phyloP scores from a whole-genome alignment of 2,888 invertebrate species.

The Chymomyza fuscimana region DNA sequence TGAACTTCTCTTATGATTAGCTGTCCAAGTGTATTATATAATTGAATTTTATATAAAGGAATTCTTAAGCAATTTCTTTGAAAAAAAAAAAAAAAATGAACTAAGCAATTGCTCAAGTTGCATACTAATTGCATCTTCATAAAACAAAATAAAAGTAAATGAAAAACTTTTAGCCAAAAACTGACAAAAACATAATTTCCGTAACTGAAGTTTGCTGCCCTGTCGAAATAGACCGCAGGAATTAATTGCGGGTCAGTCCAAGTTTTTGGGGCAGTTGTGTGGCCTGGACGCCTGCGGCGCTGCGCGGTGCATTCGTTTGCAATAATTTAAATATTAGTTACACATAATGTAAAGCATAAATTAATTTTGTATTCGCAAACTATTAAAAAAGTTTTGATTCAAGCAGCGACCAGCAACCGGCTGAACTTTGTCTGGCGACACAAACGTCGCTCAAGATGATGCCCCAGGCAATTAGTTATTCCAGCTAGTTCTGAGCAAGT shows the following conservation, averaged over 20 bases:
- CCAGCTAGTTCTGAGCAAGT: conserved; percentile 62
- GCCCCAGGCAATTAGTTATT: conserved; percentile 75
- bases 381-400: conserved; percentile 65
- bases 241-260: conserved; percentile 59
- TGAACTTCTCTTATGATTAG: not conserved
- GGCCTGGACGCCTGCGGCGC: not conserved
- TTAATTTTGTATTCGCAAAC: conserved; percentile 74
- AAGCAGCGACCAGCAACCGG: conserved; percentile 34
- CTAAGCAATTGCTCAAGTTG: conserved; percentile 51
- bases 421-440: conserved; percentile 48
- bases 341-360: conserved; percentile 74
- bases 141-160: conserved; percentile 38
- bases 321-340: conserved; percentile 73
- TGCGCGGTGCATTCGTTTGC: conserved; percentile 40
- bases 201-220: conserved; percentile 15
- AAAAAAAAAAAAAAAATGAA: conserved; percentile 29
- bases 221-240: conserved; percentile 37
- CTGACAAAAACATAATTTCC: conserved; percentile 56
- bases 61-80: conserved; percentile 36
- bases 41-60: conserved; percentile 43
- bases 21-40: conserved; percentile 26
- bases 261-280: conserved; percentile 7
- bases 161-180: conserved; percentile 51
- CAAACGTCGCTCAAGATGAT: not conserved
- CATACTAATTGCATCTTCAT: conserved; percentile 41